Base-by-base conservation (phyloP, 2,888 invertebrate species). In the Drosophila phalerata region DNA sequence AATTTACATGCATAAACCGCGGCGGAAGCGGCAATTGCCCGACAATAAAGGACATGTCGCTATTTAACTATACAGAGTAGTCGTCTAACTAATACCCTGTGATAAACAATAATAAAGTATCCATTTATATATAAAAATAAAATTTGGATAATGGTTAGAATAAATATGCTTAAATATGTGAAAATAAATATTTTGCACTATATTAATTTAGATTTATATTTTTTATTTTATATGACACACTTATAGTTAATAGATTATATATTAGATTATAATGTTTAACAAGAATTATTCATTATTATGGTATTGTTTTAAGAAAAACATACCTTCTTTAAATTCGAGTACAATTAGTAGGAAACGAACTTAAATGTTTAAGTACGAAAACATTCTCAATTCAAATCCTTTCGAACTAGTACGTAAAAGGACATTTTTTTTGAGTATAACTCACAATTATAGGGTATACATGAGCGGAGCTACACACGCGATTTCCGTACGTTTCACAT, bases 1-100 rank as follows among this genome's bases (percentile, higher is more conserved):
- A 91, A 88, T 91, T 89, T 88, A 82, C 81, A 84, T 77, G 77
- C 81, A 88, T 88, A 89, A 89, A 75, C 80, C 82, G 89, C 85
- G 76, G 69, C 86, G 85, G 89, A 89, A 85, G 74, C 67, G 72
- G 80, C 89, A 89, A 87, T 89, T 89, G 88, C 79, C 79, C 84
- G 42, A 69, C 71, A 88, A 80, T 81, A 83, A 88, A 76, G 79
- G 79, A 48, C 77, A 84, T 70, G 68, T 66, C 42, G 42, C 22
- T 13, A 13, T 9, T 19, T 37, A n/a, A 5, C 1, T 5, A 3
- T 3, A 0, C 0, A 2, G 3, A 13, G 15, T 49, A n/a, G 43
- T 45, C 19, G 34, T 13, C 63, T n/a, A 0, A 0, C 0, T 25
- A 6, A 40, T 74, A 45, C 73, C 69, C 69, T 61, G 42, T 56